phyloP scores from a whole-genome alignment of 2,888 invertebrate genomes.

The Scaptomyza parva region DNA sequence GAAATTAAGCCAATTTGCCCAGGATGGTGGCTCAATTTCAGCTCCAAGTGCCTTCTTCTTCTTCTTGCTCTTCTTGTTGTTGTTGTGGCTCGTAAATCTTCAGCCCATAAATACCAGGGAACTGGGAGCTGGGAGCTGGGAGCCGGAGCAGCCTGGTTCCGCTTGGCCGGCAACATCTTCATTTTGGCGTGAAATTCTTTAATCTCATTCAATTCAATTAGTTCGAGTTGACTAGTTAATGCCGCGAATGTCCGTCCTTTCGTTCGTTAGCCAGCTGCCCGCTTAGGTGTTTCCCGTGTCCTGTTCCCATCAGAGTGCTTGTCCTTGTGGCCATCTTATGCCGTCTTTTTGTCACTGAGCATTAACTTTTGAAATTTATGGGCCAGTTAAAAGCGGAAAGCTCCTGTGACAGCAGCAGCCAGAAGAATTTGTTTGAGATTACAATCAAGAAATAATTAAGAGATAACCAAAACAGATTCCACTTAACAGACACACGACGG shows the following conservation, averaged over 20 bases:
- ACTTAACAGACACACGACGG: neutral
- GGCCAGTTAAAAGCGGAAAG: conserved; percentile 59
- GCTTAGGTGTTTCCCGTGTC: conserved; percentile 39
- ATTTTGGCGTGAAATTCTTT: conserved; percentile 83
- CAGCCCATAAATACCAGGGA: conserved; percentile 78
- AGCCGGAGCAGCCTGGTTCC: conserved; percentile 20
- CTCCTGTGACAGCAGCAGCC: conserved; percentile 3
- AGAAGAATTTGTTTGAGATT: conserved; percentile 33
- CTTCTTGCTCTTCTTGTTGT: neutral
- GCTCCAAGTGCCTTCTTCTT: conserved; percentile 48
- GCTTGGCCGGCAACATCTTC: conserved; percentile 64
- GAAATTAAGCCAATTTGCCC: conserved; percentile 84
- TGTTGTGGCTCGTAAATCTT: conserved; percentile 82
- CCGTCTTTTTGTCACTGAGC: conserved; percentile 58
- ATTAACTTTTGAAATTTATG: conserved; percentile 81
- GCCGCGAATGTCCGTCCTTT: conserved; percentile 63
- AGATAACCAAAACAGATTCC: conserved; percentile 26
- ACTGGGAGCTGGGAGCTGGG: neutral
- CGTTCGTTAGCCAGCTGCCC: conserved; percentile 36
- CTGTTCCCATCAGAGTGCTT: neutral
- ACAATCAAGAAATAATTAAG: conserved; percentile 34
- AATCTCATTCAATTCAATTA: conserved; percentile 85
- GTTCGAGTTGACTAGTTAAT: conserved; percentile 83
- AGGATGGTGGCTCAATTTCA: conserved; percentile 74
- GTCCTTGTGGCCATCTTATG: conserved; percentile 28